phyloP scores from a whole-genome alignment of 2,888 invertebrate genomes.

The Conistra vaccinii region DNA sequence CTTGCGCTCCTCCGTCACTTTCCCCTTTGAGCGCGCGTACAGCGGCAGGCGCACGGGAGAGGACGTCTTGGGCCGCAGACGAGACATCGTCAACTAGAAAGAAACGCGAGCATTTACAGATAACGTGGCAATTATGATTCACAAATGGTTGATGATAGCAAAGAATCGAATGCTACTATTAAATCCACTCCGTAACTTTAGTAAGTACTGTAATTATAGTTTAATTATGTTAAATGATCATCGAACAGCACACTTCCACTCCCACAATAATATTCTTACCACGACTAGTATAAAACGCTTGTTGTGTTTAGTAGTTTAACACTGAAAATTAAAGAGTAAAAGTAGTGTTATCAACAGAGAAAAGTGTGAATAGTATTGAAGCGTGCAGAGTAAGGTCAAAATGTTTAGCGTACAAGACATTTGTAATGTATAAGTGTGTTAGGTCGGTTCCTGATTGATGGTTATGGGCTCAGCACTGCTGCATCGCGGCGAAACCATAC shows the following conservation, averaged over 20 bases:
- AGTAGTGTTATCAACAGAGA: constrained; percentile 60
- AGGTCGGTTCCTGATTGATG: constrained; percentile 18
- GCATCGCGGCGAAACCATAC: background rate
- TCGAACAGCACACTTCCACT: constrained; percentile 80
- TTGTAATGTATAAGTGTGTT: constrained; percentile 1
- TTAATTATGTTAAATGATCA: constrained; percentile 76
- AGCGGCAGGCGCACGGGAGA: constrained; percentile 82
- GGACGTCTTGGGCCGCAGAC: constrained; percentile 83
- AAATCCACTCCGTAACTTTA: constrained; percentile 69
- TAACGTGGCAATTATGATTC: constrained; percentile 15
- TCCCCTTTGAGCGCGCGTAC: constrained; percentile 83
- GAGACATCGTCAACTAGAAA: constrained; percentile 85
- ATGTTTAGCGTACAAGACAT: background rate
- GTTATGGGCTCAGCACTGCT: background rate
- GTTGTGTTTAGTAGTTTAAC: constrained; percentile 83
- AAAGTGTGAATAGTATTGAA: constrained; percentile 32
- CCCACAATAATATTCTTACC: constrained; percentile 81
- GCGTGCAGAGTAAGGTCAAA: constrained; percentile 13
- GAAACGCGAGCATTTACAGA: constrained; percentile 16
- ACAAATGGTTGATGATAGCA: constrained; percentile 16
- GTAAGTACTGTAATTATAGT: constrained; percentile 73
- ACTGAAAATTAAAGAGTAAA: constrained; percentile 86
- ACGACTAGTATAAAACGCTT: constrained; percentile 77
- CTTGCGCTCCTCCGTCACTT: constrained; percentile 86
- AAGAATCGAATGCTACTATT: constrained; percentile 45